These are phyloP conservation scores for Sparus aurata DNA, from an alignment of 2,797 vertebrate species.

Conservation along the genomic window DNA sequence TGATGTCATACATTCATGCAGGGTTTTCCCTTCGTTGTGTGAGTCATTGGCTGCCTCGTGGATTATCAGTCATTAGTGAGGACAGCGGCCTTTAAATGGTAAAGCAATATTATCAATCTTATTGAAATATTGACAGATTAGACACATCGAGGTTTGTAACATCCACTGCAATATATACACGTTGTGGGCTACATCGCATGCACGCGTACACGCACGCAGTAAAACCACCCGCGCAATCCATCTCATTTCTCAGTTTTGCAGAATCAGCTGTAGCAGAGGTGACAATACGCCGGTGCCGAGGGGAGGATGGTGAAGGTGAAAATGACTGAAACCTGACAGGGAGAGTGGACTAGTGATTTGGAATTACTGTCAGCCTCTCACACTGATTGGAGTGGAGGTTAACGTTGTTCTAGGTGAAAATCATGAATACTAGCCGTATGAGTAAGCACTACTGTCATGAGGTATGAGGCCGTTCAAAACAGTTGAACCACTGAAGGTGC, in stretches of 20 bases:
- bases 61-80: slow-evolving; percentile 51
- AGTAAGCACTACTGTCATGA: slow-evolving; percentile 22
- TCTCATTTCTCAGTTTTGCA: slow-evolving; percentile 70
- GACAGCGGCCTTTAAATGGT: slow-evolving; percentile 45
- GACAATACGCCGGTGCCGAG: slow-evolving; percentile 52
- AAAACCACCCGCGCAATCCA: slow-evolving; percentile 19
- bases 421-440: slow-evolving; percentile 15
- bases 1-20: slow-evolving; percentile 33
- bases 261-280: slow-evolving; percentile 73
- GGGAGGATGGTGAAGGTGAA: slow-evolving; percentile 66
- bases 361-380: slow-evolving; percentile 52
- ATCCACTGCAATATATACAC: slow-evolving; percentile 7
- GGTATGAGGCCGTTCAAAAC: slow-evolving; percentile 18
- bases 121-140: slow-evolving; percentile 56
- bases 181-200: background rate
- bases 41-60: slow-evolving; percentile 45
- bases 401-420: slow-evolving; percentile 42
- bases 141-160: slow-evolving; percentile 51
- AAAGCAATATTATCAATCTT: slow-evolving; percentile 38
- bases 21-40: slow-evolving; percentile 26
- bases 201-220: background rate
- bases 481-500: slow-evolving; percentile 18
- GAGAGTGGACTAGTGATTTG: slow-evolving; percentile 34
- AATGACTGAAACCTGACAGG: slow-evolving; percentile 47
- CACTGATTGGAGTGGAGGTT: slow-evolving; percentile 52